phyloP scores from a whole-genome alignment of 2,888 invertebrate species.

The Bhutanitis thaidina region DNA sequence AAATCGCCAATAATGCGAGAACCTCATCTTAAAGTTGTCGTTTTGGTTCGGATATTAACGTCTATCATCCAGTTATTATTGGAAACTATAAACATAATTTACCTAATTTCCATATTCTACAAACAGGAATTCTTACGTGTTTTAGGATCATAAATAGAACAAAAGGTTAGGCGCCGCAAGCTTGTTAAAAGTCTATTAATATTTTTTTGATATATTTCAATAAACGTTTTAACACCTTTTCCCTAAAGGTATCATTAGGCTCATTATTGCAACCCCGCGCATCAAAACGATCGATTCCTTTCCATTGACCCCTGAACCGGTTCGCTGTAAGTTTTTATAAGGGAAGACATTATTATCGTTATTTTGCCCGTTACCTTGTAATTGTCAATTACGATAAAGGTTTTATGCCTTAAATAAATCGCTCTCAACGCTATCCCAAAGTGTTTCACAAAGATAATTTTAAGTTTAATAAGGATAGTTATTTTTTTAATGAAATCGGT shows the following conservation, averaged over 20 bases:
- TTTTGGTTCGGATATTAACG: slow-evolving; percentile 29
- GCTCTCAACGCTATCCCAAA: too few relatives aligned
- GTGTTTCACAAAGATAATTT: too few relatives aligned
- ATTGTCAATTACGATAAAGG: slow-evolving; percentile 12
- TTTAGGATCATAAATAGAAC: slow-evolving; percentile 9
- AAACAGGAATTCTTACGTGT: background rate
- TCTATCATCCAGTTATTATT: slow-evolving; percentile 37
- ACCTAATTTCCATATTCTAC: slow-evolving; percentile 37
- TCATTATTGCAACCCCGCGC: slow-evolving; percentile 55
- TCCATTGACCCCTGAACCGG: slow-evolving; percentile 23
- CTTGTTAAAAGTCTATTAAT: slow-evolving; percentile 79
- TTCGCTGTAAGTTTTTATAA: slow-evolving; percentile 13
- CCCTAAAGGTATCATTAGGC: slow-evolving; percentile 72
- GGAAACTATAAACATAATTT: slow-evolving; percentile 35
- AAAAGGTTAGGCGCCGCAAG: slow-evolving; percentile 36
- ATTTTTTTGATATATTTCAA: slow-evolving; percentile 71
- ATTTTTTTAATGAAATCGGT: too few relatives aligned
- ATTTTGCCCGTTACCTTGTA: slow-evolving; percentile 8
- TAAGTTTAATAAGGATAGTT: too few relatives aligned
- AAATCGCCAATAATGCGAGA: slow-evolving; percentile 17
- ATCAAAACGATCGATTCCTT: slow-evolving; percentile 38
- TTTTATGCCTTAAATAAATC: background rate
- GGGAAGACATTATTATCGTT: slow-evolving; percentile 14
- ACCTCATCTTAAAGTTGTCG: slow-evolving; percentile 21
- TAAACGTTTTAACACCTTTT: slow-evolving; percentile 79